phyloP scores from a whole-genome alignment of 2,113 vertebrate species.

The Spheniscus mendiculus region DNA sequence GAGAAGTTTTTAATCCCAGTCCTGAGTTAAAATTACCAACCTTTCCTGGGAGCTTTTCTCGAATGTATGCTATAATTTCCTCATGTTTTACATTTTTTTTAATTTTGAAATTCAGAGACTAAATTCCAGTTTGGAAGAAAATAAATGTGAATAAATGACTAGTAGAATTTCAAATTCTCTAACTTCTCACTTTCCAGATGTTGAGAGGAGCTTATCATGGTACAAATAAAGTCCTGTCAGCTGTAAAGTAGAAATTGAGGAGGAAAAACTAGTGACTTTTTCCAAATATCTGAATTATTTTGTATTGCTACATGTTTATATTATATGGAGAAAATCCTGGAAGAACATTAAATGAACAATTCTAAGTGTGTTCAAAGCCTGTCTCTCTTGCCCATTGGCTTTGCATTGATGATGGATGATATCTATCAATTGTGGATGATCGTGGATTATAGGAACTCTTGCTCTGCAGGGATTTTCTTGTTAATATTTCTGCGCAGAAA shows the following conservation, averaged over 20 bases:
- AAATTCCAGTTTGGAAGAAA: background rate
- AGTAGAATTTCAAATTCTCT: background rate
- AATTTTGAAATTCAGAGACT: background rate
- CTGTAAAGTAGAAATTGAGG: background rate
- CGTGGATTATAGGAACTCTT: background rate
- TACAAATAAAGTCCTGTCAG: background rate
- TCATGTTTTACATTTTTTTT: background rate
- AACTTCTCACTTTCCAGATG: background rate
- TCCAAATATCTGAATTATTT: background rate
- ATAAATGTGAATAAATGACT: background rate
- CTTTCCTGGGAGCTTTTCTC: background rate
- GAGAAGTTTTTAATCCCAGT: background rate
- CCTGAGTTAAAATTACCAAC: background rate
- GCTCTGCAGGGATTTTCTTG: background rate
- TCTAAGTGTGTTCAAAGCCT: background rate
- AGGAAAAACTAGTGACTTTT: background rate
- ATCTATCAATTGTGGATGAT: background rate
- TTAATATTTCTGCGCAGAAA: background rate
- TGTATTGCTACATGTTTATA: background rate
- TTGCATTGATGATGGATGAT: background rate
- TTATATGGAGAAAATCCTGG: background rate
- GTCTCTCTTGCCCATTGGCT: background rate
- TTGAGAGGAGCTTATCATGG: background rate
- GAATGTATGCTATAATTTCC: background rate
- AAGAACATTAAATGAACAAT: accelerated